Base-by-base conservation (phyloP, 1,140 invertebrate genomes). In the Theocolax elegans region DNA sequence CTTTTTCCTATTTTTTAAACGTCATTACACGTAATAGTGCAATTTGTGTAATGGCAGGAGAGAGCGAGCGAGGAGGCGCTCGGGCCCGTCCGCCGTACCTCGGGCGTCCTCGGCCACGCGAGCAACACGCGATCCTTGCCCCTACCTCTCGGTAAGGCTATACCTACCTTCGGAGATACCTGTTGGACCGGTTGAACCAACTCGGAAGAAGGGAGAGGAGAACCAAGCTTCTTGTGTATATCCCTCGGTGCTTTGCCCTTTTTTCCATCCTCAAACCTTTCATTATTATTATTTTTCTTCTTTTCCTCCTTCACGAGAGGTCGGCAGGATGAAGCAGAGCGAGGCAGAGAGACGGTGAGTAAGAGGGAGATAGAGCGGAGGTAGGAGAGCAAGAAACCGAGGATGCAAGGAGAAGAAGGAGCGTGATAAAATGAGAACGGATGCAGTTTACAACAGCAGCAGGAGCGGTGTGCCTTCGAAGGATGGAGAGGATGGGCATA, bases 61-160 rank as follows among this genome's bases (percentile, higher is more conserved):
- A 48, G 12, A 35, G 3, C 2, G 21, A 38, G 62, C 6, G 42
- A 56, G 17, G 40, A 46, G 13, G 40, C 12, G 31, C 58, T 83
- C 81, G 81, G 75, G 7, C 12, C 40, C 59, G 46, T 78, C 70
- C 81, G 81, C 58, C 12, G 56, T 1, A 21, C 42, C 9, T 83
- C 81, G 81, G 75, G 7, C 0, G 15, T 3, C 1, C 58, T 79
- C 81, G 81, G 81, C 81, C 81, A 82, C 81, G 81, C 81, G 81
- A 81, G 49, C 79, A 81, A 80, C 81, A 83, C 81, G 81, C 81
- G 81, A 81, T 81, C 80, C 58, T 17, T 71, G 58, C 68, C 71
- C 71, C 58, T 44, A 70, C 48, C 31, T 10, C 10, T 35, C 31
- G 10, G 4, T 4, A 10, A 35, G 31, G 31, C 10, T 35, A 49